A percentile compares a stretch with the other conserved stretches of the same genome.
Evolutionary conservation across 2,797 vertebrate genomes (phyloP).

Genomic region (Enteromius viviparus): DNA sequence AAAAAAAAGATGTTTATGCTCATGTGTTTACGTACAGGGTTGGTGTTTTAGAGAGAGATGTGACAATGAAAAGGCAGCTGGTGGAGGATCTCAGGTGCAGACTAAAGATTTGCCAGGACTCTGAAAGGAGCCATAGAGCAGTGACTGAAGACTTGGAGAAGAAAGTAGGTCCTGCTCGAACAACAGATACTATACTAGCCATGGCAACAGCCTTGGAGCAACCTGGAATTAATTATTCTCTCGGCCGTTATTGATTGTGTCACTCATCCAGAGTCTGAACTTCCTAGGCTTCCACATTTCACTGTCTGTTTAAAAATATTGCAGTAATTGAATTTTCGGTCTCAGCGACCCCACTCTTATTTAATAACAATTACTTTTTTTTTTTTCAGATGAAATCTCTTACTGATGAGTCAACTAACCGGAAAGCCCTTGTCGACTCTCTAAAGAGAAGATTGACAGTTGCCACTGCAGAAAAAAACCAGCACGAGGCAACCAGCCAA

Average conservation of each 20-base stretch:
- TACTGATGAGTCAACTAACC: slow-evolving; percentile 86
- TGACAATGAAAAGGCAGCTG: slow-evolving; percentile 88
- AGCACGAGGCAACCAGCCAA: slow-evolving; percentile 80
- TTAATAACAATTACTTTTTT: slow-evolving; percentile 31
- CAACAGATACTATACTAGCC: neutral
- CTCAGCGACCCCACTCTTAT: neutral
- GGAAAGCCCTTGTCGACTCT: slow-evolving; percentile 84
- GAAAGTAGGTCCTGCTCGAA: slow-evolving; percentile 76
- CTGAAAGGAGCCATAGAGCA: slow-evolving; percentile 80
- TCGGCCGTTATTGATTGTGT: slow-evolving; percentile 10
- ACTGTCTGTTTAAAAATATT: slow-evolving; percentile 26
- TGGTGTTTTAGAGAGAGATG: slow-evolving; percentile 79
- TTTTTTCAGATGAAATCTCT: slow-evolving; percentile 80
- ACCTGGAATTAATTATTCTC: slow-evolving; percentile 36
- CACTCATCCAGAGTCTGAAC: neutral
- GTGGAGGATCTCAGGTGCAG: slow-evolving; percentile 86
- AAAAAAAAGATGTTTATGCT: neutral
- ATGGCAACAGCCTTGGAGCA: slow-evolving; percentile 19
- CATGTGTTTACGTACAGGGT: slow-evolving; percentile 40
- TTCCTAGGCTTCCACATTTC: slow-evolving; percentile 3
- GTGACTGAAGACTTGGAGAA: slow-evolving; percentile 84
- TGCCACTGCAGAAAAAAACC: slow-evolving; percentile 82
- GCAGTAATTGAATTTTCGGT: slow-evolving; percentile 1
- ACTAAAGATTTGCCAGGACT: slow-evolving; percentile 87
- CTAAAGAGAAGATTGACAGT: slow-evolving; percentile 86